Conservation (phyloP, 2,888 invertebrate genomes). For the Palloptera scutellata region DNA sequence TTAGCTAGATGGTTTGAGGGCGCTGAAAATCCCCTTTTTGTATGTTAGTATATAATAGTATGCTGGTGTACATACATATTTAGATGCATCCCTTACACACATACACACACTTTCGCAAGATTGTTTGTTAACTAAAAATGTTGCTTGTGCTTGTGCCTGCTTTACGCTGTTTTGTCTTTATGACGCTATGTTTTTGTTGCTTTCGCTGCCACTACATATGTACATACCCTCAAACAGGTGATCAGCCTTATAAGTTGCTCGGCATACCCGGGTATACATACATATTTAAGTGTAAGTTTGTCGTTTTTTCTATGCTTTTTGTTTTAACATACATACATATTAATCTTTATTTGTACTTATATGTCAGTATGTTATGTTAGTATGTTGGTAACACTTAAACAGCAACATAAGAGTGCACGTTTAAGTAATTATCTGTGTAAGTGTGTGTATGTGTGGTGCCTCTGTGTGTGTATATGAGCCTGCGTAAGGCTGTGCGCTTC, state of each 20-base stretch:
- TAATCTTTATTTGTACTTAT: not conserved
- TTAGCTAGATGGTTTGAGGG: constrained; percentile 20
- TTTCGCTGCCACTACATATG: not conserved
- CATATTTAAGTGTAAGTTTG: not conserved
- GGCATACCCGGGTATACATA: not conserved
- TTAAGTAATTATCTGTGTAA: constrained; percentile 1
- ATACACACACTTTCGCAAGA: not conserved
- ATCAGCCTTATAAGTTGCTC: not conserved
- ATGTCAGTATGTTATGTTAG: too few relatives aligned
- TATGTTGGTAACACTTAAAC: constrained; percentile 12
- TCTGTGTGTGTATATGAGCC: not conserved
- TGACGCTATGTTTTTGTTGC: not conserved
- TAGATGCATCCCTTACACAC: not conserved
- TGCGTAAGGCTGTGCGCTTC: constrained; percentile 5
- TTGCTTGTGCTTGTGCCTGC: constrained; percentile 8
- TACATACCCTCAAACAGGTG: constrained; percentile 11
- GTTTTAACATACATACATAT: constrained; percentile 4
- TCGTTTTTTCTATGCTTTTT: not conserved
- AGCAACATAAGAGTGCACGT: not conserved
- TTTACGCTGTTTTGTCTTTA: not conserved
- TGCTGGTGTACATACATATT: not conserved
- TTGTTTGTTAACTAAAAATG: constrained; percentile 23
- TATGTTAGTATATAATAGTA: not conserved
- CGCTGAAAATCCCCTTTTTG: constrained; percentile 9
- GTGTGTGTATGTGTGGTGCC: not conserved